A percentile compares a stretch with the other conserved stretches of the same genome.
phyloP scores from a whole-genome alignment of 1,140 invertebrate species.

The Lordiphosa collinella region DNA sequence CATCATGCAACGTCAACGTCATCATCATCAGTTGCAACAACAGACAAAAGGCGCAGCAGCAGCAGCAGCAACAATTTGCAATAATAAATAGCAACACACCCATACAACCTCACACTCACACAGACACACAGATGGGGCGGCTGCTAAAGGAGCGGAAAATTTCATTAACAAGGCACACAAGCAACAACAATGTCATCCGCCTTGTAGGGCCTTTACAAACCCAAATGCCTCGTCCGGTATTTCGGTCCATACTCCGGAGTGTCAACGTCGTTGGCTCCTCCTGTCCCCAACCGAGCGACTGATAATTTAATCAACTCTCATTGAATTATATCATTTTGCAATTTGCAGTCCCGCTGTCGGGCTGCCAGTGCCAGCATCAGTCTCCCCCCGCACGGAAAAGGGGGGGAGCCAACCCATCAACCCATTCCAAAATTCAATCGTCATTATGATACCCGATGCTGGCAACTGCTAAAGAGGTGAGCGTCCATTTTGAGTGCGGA shows the following conservation, averaged over 20 bases:
- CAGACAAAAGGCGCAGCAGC: slow-evolving; percentile 58
- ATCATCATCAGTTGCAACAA: slow-evolving; percentile 76
- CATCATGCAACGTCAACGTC: slow-evolving; percentile 76
- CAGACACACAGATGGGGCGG: slow-evolving; percentile 21
- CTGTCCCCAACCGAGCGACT: slow-evolving; percentile 20
- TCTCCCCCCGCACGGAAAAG: too few species aligned
- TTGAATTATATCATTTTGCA: slow-evolving; percentile 77
- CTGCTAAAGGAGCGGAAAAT: slow-evolving; percentile 72
- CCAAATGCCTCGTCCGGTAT: not conserved
- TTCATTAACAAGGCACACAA: slow-evolving; percentile 75
- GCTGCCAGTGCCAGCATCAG: not conserved
- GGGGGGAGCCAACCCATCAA: slow-evolving; percentile 12
- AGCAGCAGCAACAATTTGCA: slow-evolving; percentile 55
- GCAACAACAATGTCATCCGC: slow-evolving; percentile 17
- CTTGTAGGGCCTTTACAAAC: slow-evolving; percentile 11
- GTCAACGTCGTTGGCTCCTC: slow-evolving; percentile 6
- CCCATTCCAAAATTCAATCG: slow-evolving; percentile 41
- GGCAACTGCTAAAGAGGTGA: slow-evolving; percentile 26
- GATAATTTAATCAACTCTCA: slow-evolving; percentile 77
- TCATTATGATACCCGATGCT: slow-evolving; percentile 61
- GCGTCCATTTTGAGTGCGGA: slow-evolving; percentile 66
- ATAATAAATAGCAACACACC: slow-evolving; percentile 65
- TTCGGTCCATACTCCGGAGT: not conserved
- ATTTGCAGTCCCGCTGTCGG: slow-evolving; percentile 43
- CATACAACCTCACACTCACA: slow-evolving; percentile 11